These are phyloP conservation scores for Chrysopilus asiliformis DNA, from an alignment of 2,888 invertebrate species.

Conservation along the genomic window DNA sequence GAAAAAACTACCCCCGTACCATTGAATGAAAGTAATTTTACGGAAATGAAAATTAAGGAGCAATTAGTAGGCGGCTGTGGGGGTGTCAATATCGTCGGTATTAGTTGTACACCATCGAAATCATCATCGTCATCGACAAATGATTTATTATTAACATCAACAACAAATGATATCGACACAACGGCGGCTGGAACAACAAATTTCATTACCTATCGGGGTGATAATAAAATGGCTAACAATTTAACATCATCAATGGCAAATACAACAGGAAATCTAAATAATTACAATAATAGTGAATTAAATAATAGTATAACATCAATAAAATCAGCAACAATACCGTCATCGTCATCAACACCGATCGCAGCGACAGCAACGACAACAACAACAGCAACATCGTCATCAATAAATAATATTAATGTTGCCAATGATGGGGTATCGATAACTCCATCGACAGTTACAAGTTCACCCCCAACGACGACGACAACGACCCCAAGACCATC, in stretches of 20 bases:
- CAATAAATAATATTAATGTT: conserved; percentile 3
- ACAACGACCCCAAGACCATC: conserved; percentile 18
- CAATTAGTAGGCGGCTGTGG: conserved; percentile 10
- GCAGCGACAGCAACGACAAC: conserved; percentile 15
- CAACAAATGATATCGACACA: conserved; percentile 7
- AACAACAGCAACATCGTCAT: conserved; percentile 6
- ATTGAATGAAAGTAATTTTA: conserved; percentile 28
- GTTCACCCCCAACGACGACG: conserved; percentile 13
- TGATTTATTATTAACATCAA: background rate
- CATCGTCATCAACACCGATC: conserved; percentile 5
- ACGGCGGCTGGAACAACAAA: conserved; percentile 3
- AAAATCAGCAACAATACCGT: background rate
- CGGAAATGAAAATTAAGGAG: conserved; percentile 26
- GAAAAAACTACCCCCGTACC: conserved; percentile 33
- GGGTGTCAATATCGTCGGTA: background rate
- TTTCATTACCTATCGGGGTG: too few species aligned
- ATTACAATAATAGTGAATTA: conserved; percentile 1
- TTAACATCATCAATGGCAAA: conserved; percentile 1
- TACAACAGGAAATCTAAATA: conserved; percentile 1
- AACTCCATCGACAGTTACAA: conserved; percentile 13
- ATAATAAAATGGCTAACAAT: conserved; percentile 4
- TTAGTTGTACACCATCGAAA: too few species aligned
- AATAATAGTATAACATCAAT: background rate
- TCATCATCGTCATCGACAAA: too few species aligned
- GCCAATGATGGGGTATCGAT: background rate